phyloP scores from a whole-genome alignment of 2,113 vertebrate species.

The Archilochus colubris region DNA sequence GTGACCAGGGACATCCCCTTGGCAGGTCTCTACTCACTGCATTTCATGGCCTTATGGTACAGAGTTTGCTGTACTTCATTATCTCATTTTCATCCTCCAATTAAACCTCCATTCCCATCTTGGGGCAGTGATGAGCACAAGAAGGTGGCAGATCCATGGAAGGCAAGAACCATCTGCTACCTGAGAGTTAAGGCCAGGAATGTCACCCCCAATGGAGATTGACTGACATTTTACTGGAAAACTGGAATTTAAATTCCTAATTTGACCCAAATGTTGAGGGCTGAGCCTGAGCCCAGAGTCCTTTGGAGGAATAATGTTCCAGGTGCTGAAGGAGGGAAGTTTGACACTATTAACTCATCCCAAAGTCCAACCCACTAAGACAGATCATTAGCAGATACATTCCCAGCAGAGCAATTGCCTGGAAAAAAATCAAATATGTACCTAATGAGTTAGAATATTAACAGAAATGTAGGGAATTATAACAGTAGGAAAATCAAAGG shows the following conservation, averaged over 20 bases:
- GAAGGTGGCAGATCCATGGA: fast-evolving
- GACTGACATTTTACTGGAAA: neutral
- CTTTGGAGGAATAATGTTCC: neutral
- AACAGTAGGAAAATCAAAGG: neutral
- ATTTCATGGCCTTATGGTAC: neutral
- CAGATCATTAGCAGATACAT: neutral
- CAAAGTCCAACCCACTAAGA: neutral
- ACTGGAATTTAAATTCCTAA: neutral
- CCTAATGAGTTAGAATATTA: neutral
- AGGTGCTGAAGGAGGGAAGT: neutral
- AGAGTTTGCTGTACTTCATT: neutral
- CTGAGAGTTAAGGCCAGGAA: neutral
- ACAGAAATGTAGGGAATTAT: neutral
- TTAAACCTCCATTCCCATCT: neutral
- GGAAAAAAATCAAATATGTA: constrained; percentile 21
- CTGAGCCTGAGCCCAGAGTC: neutral
- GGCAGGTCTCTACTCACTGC: neutral
- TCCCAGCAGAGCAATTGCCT: neutral
- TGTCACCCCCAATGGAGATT: neutral
- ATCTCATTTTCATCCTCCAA: neutral
- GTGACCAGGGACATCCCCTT: neutral
- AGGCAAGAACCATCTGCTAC: neutral
- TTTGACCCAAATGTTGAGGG: neutral
- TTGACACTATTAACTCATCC: neutral
- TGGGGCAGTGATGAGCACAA: neutral